A percentile compares a stretch with the other conserved stretches of the same genome.
phyloP scores from a whole-genome alignment of 2,113 vertebrate species.

The Catharus minimus region DNA sequence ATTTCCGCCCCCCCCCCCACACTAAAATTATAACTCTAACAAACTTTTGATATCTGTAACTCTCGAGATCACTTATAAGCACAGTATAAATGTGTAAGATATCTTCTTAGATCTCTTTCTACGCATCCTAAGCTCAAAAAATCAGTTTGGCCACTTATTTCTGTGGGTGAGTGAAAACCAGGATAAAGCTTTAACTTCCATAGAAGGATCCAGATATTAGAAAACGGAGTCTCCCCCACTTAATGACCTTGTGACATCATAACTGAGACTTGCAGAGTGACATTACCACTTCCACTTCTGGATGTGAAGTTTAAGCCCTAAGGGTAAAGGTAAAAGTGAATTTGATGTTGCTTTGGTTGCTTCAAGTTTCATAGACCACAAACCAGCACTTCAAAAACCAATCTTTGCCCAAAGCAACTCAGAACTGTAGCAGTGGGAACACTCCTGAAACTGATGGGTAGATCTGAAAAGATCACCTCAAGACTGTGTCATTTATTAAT shows the following conservation, averaged over 20 bases:
- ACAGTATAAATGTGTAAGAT: background rate
- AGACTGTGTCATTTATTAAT: background rate
- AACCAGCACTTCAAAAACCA: background rate
- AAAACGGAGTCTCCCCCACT: background rate
- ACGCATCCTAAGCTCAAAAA: background rate
- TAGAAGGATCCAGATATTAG: background rate
- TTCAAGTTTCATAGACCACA: background rate
- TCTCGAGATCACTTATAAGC: background rate
- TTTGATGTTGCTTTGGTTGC: background rate
- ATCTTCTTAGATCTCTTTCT: background rate
- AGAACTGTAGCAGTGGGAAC: background rate
- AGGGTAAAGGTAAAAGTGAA: background rate
- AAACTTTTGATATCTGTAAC: background rate
- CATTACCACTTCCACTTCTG: background rate
- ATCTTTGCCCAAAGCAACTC: background rate
- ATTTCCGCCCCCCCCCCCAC: accelerated
- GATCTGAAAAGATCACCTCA: background rate
- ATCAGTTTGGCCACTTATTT: background rate
- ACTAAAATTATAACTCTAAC: background rate
- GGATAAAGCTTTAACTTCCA: background rate
- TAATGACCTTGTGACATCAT: background rate
- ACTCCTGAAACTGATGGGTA: background rate
- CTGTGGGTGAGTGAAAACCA: background rate
- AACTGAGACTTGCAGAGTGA: background rate
- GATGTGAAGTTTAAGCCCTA: background rate